These are phyloP conservation scores for Seira musarum DNA, from an alignment of 2,888 invertebrate genomes.

Conservation along the genomic window DNA sequence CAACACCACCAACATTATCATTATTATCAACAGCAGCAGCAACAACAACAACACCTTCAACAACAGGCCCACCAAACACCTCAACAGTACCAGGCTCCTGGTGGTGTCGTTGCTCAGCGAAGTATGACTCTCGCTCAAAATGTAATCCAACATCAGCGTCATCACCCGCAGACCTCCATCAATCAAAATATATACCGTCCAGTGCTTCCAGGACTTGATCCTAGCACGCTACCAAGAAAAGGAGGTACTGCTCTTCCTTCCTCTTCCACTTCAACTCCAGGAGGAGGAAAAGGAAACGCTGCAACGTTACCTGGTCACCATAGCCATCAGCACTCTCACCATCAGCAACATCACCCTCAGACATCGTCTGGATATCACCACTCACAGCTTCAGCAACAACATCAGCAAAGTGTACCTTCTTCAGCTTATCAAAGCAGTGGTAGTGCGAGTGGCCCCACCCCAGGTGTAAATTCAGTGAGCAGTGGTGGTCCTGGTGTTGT, in stretches of 20 bases:
- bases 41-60: conserved; percentile 37
- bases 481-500: conserved; percentile 27
- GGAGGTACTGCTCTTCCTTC: conserved; percentile 24
- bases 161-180: conserved; percentile 47
- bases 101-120: conserved; percentile 48
- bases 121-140: conserved; percentile 55
- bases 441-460: not conserved
- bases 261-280: conserved; percentile 40
- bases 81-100: conserved; percentile 50
- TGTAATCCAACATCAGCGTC: conserved; percentile 46
- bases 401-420: conserved; percentile 6
- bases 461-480: conserved; percentile 14
- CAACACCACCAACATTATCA: conserved; percentile 32
- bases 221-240: conserved; percentile 47
- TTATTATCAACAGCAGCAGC: conserved; percentile 39
- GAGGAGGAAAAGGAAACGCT: conserved; percentile 51
- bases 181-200: conserved; percentile 65
- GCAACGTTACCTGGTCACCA: conserved; percentile 52
- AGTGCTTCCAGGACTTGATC: conserved; percentile 62
- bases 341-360: conserved; percentile 29
- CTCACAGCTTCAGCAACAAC: conserved; percentile 3
- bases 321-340: conserved; percentile 29
- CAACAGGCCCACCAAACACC: conserved; percentile 20
- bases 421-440: not conserved
- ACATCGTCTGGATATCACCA: not conserved